Percentiles rank a stretch among this genome's conserved stretches.
Conservation (phyloP, 2,113 vertebrate species). For the Phocoena sinus region DNA sequence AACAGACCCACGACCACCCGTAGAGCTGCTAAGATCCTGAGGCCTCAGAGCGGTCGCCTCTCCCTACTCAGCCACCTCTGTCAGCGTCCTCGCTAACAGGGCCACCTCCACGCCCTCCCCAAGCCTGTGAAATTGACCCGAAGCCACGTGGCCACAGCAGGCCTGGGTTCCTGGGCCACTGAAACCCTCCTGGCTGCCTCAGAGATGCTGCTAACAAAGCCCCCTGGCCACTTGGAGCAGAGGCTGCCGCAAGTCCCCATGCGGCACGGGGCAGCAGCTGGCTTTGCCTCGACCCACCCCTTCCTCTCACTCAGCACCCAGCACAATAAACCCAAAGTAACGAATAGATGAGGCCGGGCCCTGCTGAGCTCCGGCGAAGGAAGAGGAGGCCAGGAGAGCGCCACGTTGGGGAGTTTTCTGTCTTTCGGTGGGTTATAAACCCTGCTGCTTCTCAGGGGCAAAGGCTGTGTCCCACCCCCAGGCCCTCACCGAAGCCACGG, state of each 20-base stretch:
- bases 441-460: background rate
- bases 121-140: accelerated
- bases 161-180: background rate
- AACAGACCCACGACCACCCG: too few relatives aligned
- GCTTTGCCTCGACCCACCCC: background rate
- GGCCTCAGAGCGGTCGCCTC: background rate
- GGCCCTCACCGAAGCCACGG: too few relatives aligned
- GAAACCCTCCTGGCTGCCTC: background rate
- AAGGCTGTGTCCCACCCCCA: background rate
- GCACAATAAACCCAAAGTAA: too few relatives aligned
- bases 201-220: too few relatives aligned
- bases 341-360: accelerated
- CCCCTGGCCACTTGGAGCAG: accelerated
- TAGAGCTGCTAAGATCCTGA: background rate
- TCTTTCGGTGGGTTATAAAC: too few relatives aligned
- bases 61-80: background rate
- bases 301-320: background rate
- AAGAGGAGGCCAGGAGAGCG: background rate
- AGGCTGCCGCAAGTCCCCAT: background rate
- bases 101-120: too few relatives aligned
- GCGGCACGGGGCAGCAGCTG: background rate
- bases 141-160: background rate
- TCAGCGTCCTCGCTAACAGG: background rate
- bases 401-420: accelerated
- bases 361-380: background rate